Evolutionary conservation across 2,113 vertebrate genomes (phyloP).

Genomic region (Tamias sibiricus): DNA sequence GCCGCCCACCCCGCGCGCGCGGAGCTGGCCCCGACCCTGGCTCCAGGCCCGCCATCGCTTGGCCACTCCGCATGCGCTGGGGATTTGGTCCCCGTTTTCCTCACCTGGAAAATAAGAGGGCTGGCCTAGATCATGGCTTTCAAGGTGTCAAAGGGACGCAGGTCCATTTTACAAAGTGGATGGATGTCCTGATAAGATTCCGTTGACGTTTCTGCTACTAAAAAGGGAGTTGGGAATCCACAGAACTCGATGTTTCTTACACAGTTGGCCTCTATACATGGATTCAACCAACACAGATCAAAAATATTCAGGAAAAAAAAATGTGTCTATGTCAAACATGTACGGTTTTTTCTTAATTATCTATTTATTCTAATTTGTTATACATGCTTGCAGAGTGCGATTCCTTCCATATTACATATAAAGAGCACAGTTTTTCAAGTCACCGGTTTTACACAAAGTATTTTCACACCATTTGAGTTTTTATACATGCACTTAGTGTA

Average conservation of each 20-base stretch:
- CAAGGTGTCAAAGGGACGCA: background rate
- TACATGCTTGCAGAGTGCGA: no score
- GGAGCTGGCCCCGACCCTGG: background rate
- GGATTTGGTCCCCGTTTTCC: background rate
- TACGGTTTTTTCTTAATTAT: no score
- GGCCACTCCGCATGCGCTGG: background rate
- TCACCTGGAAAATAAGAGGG: background rate
- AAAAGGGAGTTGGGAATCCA: background rate
- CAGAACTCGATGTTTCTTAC: background rate
- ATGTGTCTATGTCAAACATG: background rate
- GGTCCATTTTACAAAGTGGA: background rate
- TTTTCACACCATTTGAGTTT: no score
- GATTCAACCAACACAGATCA: background rate
- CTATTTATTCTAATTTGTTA: no score
- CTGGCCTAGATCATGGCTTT: background rate
- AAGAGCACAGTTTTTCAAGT: no score
- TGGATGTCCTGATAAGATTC: background rate
- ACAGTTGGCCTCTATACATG: accelerated
- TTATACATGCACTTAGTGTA: no score
- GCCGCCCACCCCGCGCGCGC: accelerated
- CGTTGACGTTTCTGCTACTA: background rate
- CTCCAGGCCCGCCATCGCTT: background rate
- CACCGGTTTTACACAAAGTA: no score
- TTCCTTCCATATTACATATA: no score
- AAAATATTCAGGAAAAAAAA: background rate